These are phyloP conservation scores for Xestia xanthographa DNA, from an alignment of 2,888 invertebrate genomes.

Conservation along the genomic window DNA sequence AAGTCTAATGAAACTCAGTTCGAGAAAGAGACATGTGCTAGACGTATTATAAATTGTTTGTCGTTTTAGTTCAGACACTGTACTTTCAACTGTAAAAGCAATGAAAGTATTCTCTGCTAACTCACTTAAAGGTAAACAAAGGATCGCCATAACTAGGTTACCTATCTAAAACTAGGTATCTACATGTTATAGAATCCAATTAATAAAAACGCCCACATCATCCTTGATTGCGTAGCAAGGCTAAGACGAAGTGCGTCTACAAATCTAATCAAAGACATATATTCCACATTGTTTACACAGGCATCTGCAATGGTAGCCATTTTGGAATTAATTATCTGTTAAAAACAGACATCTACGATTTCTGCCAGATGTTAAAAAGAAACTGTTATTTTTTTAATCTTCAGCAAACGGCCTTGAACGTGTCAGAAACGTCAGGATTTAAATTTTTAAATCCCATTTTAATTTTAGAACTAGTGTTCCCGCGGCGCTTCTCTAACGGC, in stretches of 20 bases:
- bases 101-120: constrained; percentile 3
- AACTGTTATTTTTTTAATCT: constrained; percentile 52
- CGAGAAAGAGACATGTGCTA: too few species aligned
- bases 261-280: constrained; percentile 72
- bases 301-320: constrained; percentile 68
- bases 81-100: not conserved
- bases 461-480: constrained; percentile 85
- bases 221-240: constrained; percentile 71
- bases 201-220: constrained; percentile 72
- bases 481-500: constrained; percentile 87
- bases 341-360: constrained; percentile 57
- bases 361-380: constrained; percentile 79
- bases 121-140: not conserved
- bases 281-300: constrained; percentile 71
- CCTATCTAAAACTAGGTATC: constrained; percentile 2
- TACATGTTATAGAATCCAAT: constrained; percentile 64
- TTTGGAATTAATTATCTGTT: constrained; percentile 74
- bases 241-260: constrained; percentile 65
- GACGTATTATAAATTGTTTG: not conserved
- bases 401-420: constrained; percentile 86
- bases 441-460: constrained; percentile 85
- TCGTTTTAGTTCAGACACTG: not conserved
- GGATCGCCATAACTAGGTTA: not conserved
- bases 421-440: constrained; percentile 85
- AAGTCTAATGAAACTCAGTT: not conserved